Percentiles rank a stretch among this genome's conserved stretches.
Evolutionary conservation across 1,140 invertebrate species (phyloP).

Genomic region (Diachasmimorpha longicaudata): DNA sequence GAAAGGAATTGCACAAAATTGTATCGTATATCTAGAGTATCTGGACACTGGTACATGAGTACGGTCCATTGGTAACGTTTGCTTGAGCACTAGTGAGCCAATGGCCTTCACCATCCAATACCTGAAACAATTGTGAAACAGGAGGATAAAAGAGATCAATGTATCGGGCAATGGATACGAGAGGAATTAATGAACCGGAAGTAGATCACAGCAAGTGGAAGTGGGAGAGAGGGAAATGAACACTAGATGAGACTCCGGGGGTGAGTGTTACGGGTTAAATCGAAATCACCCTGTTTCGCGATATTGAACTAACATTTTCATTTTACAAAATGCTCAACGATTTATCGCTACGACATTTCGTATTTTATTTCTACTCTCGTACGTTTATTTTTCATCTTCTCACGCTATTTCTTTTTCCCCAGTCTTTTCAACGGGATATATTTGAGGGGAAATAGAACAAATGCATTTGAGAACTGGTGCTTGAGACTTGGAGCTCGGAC

Average conservation of each 20-base stretch:
- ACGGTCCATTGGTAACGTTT: background rate
- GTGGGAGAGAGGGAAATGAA: background rate
- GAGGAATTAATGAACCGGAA: conserved; percentile 6
- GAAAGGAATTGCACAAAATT: background rate
- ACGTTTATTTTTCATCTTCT: background rate
- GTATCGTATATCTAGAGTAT: background rate
- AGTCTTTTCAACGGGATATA: background rate
- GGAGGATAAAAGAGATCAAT: background rate
- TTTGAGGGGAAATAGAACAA: background rate
- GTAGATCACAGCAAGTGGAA: background rate
- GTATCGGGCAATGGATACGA: background rate
- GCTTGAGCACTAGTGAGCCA: background rate
- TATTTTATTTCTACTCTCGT: background rate
- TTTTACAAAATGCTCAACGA: conserved; percentile 9
- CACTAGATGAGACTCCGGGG: background rate
- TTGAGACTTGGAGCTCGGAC: background rate
- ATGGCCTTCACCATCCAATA: background rate
- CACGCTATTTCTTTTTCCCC: background rate
- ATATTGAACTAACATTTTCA: conserved; percentile 10
- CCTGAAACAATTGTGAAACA: background rate
- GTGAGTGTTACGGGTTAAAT: background rate
- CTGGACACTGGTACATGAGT: background rate
- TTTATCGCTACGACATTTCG: conserved; percentile 2
- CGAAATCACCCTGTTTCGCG: conserved; percentile 3
- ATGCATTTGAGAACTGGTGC: background rate